Base-by-base conservation (phyloP, 1,140 invertebrate genomes). In the Tribolium castaneum region DNA sequence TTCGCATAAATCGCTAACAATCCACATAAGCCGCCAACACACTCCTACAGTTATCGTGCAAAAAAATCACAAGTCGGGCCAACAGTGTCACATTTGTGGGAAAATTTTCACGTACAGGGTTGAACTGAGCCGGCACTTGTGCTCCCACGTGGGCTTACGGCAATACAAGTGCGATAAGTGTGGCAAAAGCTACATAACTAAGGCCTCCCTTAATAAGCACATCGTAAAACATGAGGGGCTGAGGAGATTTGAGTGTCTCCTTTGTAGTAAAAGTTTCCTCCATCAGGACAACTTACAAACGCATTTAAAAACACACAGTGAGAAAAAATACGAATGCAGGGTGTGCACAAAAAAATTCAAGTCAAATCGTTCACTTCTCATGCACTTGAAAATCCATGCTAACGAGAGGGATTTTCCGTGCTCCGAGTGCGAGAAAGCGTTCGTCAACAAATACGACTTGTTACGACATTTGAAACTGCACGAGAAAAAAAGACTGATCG, bases 21-120 rank as follows among this genome's bases (percentile, higher is more conserved):
- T 22, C 16, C 14, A 59, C 5, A 12, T 12, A n/a, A 19, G 13
- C 54, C 14, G 9, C 10, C 51, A 52, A 30, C 19, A 34, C 12
- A 22, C 12, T 13, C 13, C 25, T 30, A 1, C 25, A 1, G 25
- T 30, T 30, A 30, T 30, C 25, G 25, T 30, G 0, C 12, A 51
- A 22, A 25, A 6, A 51, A 14, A 51, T 34, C 52, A 10, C 14
- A 73, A 14, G 50, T 59, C 25, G 5, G 51, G 49, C 10, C 54
- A 78, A 39, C 76, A 73, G 62, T 78, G 76, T 13, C 59, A 78
- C 30, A 19, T 73, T 56, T 78, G 76, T 51, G 76, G 76, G 12
- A 72, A 62, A 50, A 16, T 30, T 12, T 73, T 54, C 9, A 73
- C 35, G 5, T 73, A 45, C 39, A 16, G 54, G 12, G 49, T 72